phyloP scores from a whole-genome alignment of 1,140 invertebrate genomes.

The Halesus radiatus region DNA sequence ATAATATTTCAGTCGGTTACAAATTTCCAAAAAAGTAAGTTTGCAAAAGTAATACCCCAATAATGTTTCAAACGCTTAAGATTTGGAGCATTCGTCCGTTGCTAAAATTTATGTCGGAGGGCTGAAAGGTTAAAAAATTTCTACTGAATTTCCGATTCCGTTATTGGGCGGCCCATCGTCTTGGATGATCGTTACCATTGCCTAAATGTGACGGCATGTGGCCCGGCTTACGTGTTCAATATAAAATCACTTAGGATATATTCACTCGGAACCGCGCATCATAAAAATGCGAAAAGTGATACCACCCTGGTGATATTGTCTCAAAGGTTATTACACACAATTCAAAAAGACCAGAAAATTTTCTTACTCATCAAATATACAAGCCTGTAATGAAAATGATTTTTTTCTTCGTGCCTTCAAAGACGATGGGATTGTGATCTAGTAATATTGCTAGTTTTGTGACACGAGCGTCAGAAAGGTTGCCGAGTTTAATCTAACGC shows the following conservation, averaged over 20 bases:
- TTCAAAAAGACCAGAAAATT: background rate
- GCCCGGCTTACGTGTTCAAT: constrained; percentile 18
- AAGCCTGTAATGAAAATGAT: background rate
- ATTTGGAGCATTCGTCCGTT: too few species aligned
- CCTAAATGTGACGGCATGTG: background rate
- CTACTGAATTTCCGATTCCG: background rate
- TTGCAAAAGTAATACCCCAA: too few species aligned
- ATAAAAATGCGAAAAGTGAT: constrained; percentile 28
- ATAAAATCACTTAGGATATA: constrained; percentile 21
- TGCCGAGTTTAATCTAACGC: background rate
- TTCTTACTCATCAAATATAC: background rate
- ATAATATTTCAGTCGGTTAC: too few species aligned
- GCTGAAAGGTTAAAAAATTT: background rate
- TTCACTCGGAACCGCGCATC: background rate
- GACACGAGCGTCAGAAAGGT: background rate
- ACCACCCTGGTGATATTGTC: too few species aligned
- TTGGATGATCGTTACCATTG: background rate
- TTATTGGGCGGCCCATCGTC: background rate
- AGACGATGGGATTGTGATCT: background rate
- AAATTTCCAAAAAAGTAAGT: too few species aligned
- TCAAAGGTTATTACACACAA: background rate
- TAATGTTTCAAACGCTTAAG: too few species aligned
- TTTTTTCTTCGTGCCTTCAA: background rate
- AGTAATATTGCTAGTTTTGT: too few species aligned
- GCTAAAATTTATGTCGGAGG: background rate